These are phyloP conservation scores for Caenorhabditis angaria DNA, from an alignment of 2,888 invertebrate species.

Conservation along the genomic window DNA sequence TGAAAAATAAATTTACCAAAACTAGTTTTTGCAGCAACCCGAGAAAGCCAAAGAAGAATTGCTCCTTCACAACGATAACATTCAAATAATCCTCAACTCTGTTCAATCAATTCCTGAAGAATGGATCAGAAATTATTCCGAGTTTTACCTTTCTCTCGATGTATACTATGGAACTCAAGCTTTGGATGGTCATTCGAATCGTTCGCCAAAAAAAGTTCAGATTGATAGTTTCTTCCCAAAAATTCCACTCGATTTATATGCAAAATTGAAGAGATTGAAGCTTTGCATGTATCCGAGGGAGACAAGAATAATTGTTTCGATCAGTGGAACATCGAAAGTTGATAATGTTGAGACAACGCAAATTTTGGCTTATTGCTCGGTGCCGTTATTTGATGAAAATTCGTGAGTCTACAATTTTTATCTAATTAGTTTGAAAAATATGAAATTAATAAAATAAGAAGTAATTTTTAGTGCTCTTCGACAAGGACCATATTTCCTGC, in stretches of 20 bases:
- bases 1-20: not conserved
- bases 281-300: conserved; percentile 51
- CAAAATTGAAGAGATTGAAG: conserved; percentile 38
- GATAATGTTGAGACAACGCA: conserved; percentile 12
- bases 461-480: conserved; percentile 45
- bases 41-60: conserved; percentile 56
- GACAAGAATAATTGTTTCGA: conserved; percentile 44
- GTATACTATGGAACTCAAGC: conserved; percentile 60
- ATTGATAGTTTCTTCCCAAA: conserved; percentile 52
- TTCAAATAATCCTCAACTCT: conserved; percentile 73
- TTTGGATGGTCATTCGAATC: conserved; percentile 43
- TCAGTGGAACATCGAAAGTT: conserved; percentile 28
- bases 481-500: conserved; percentile 52
- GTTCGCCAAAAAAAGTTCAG: conserved; percentile 30
- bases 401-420: conserved; percentile 44
- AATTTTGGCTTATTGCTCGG: conserved; percentile 57
- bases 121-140: conserved; percentile 56
- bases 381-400: conserved; percentile 65
- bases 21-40: not conserved
- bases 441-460: too few relatives aligned
- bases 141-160: conserved; percentile 59
- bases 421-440: too few relatives aligned
- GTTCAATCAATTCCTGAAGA: conserved; percentile 65
- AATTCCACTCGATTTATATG: conserved; percentile 59
- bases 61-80: conserved; percentile 68